A percentile compares a stretch with the other conserved stretches of the same genome.
Evolutionary conservation across 1,140 invertebrate species (phyloP).

Genomic region (Drosophila pseudoananassae): DNA sequence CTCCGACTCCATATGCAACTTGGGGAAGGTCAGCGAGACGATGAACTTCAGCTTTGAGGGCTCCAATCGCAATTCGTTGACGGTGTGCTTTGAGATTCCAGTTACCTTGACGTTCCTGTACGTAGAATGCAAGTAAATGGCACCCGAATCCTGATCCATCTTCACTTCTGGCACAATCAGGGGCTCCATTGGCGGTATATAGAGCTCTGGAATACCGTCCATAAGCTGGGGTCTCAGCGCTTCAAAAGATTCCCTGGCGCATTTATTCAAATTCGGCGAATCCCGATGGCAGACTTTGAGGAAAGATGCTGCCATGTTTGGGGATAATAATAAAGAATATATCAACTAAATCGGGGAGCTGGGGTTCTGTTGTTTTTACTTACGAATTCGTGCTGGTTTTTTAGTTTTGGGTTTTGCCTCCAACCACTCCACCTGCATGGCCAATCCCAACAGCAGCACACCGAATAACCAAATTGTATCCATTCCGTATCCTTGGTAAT

Average conservation of each 20-base stretch:
- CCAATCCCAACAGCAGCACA: slow-evolving; percentile 39
- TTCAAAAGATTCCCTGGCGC: slow-evolving; percentile 86
- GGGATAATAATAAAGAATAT: too few relatives aligned
- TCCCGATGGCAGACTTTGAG: slow-evolving; percentile 87
- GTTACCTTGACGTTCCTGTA: slow-evolving; percentile 71
- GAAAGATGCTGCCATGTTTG: slow-evolving; percentile 86
- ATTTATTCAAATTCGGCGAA: slow-evolving; percentile 86
- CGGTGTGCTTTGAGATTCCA: slow-evolving; percentile 68
- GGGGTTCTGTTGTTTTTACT: slow-evolving; percentile 18
- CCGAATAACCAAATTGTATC: slow-evolving; percentile 8
- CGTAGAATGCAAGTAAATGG: slow-evolving; percentile 72
- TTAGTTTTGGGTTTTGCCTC: slow-evolving; percentile 1
- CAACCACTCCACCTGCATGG: slow-evolving; percentile 2
- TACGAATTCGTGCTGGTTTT: slow-evolving; percentile 51
- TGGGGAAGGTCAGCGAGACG: slow-evolving; percentile 86
- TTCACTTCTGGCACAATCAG: slow-evolving; percentile 85
- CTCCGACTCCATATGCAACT: slow-evolving; percentile 85
- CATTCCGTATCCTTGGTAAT: slow-evolving; percentile 26
- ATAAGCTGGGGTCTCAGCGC: slow-evolving; percentile 85
- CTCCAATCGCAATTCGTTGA: slow-evolving; percentile 84
- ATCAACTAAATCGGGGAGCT: background rate
- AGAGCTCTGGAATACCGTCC: slow-evolving; percentile 87
- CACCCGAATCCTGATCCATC: slow-evolving; percentile 80
- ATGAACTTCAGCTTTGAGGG: slow-evolving; percentile 85
- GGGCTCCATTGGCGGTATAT: slow-evolving; percentile 87